phyloP scores from a whole-genome alignment of 2,797 vertebrate species.

The Lutjanus campechanus region DNA sequence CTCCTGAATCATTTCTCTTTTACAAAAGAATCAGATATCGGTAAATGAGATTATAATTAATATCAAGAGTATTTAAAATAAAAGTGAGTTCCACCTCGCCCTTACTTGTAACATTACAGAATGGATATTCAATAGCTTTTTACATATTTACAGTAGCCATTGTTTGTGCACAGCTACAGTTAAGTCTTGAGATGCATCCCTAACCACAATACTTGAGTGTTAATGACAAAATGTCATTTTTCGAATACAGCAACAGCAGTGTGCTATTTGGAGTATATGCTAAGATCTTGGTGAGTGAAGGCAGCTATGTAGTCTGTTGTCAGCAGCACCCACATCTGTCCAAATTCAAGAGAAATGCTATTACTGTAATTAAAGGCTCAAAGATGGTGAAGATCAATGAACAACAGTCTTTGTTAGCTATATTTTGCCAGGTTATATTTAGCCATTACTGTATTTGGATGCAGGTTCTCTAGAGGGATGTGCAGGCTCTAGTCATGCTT shows the following conservation, averaged over 20 bases:
- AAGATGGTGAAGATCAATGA: constrained; percentile 27
- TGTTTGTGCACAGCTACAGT: neutral
- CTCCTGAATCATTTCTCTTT: too few species aligned
- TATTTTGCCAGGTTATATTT: constrained; percentile 42
- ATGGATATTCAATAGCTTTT: too few species aligned
- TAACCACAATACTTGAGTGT: neutral
- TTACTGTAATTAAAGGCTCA: constrained; percentile 12
- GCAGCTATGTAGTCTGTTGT: constrained; percentile 13
- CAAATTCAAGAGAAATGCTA: neutral
- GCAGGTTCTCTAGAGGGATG: neutral
- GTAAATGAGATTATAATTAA: too few species aligned
- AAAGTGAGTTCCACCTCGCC: too few species aligned
- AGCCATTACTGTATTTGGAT: constrained; percentile 14
- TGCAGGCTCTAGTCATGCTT: neutral
- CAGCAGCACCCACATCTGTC: constrained; percentile 14
- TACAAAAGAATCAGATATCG: too few species aligned
- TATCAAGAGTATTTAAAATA: too few species aligned
- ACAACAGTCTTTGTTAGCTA: constrained; percentile 19
- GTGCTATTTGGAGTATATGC: neutral
- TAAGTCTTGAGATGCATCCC: neutral
- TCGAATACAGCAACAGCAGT: neutral
- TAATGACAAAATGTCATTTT: neutral
- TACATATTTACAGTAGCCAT: neutral
- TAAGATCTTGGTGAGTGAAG: constrained; percentile 2
- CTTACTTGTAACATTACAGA: too few species aligned